phyloP scores from a whole-genome alignment of 1,140 invertebrate species.

The Drosophila pectinifera region DNA sequence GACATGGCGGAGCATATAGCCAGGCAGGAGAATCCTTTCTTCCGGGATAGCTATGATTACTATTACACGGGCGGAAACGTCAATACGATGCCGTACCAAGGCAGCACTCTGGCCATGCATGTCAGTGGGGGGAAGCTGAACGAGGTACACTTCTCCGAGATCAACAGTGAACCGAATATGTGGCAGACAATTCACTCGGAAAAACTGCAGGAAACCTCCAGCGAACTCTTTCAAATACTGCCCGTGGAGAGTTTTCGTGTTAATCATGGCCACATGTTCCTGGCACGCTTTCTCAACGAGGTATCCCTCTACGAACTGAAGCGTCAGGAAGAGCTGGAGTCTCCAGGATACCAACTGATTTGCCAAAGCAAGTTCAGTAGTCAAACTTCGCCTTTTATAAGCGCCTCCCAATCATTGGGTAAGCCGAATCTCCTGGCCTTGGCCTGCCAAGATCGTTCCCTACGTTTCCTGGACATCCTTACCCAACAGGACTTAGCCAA shows the following conservation, averaged over 20 bases:
- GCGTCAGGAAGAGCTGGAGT: background rate
- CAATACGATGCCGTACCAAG: slow-evolving; percentile 24
- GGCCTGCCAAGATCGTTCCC: slow-evolving; percentile 52
- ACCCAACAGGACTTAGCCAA: slow-evolving; percentile 50
- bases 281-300: slow-evolving; percentile 54
- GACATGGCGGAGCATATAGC: slow-evolving; percentile 67
- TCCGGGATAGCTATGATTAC: slow-evolving; percentile 69
- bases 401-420: slow-evolving; percentile 39
- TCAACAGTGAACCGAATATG: slow-evolving; percentile 34
- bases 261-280: slow-evolving; percentile 42
- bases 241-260: slow-evolving; percentile 35
- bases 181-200: slow-evolving; percentile 45
- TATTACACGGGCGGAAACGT: slow-evolving; percentile 69
- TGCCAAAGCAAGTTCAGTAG: slow-evolving; percentile 42
- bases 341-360: slow-evolving; percentile 22
- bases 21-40: slow-evolving; percentile 51
- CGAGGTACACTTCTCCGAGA: slow-evolving; percentile 45
- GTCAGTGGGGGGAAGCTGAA: slow-evolving; percentile 44
- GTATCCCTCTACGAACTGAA: slow-evolving; percentile 53
- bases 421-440: slow-evolving; percentile 38
- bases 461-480: slow-evolving; percentile 53
- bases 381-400: slow-evolving; percentile 30
- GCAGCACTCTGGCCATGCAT: slow-evolving; percentile 44
- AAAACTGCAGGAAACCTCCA: slow-evolving; percentile 29
- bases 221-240: slow-evolving; percentile 59